These are phyloP conservation scores for Callyntrura guangdongensis DNA, from an alignment of 2,888 invertebrate genomes.

Conservation along the genomic window DNA sequence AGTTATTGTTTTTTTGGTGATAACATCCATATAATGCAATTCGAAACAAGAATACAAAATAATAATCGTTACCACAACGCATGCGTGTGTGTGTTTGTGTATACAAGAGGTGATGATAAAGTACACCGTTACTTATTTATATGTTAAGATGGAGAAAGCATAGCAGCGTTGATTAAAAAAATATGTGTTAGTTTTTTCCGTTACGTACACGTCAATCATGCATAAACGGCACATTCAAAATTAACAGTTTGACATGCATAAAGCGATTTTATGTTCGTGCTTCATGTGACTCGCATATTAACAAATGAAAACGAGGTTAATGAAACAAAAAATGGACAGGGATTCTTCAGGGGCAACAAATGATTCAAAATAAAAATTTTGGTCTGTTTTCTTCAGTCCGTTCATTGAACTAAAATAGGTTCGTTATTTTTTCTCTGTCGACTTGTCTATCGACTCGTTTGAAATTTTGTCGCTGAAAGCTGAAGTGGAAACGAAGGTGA, in stretches of 20 bases:
- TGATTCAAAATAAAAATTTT: constrained; percentile 7
- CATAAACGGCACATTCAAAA: neutral
- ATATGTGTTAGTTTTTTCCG: neutral
- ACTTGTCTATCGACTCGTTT: constrained; percentile 50
- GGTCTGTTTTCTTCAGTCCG: neutral
- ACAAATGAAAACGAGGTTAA: neutral
- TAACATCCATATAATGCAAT: constrained; percentile 17
- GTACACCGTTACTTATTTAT: neutral
- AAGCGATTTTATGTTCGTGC: constrained; percentile 25
- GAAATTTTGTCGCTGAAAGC: neutral
- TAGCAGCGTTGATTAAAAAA: neutral
- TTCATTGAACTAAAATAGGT: neutral
- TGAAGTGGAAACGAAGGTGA: constrained; percentile 62
- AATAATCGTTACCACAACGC: constrained; percentile 7
- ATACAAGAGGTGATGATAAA: constrained; percentile 10
- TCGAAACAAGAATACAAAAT: neutral
- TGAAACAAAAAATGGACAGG: constrained; percentile 31
- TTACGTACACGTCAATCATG: constrained; percentile 7
- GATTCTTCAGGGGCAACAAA: constrained; percentile 66
- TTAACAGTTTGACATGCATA: constrained; percentile 16
- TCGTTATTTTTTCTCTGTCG: neutral
- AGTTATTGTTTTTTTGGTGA: constrained; percentile 20
- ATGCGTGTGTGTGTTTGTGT: neutral
- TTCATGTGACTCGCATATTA: constrained; percentile 16
- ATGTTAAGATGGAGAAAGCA: constrained; percentile 7